Percentiles rank a stretch among this genome's conserved stretches.
phyloP scores from a whole-genome alignment of 2,888 invertebrate genomes.

The Elmis aenea region DNA sequence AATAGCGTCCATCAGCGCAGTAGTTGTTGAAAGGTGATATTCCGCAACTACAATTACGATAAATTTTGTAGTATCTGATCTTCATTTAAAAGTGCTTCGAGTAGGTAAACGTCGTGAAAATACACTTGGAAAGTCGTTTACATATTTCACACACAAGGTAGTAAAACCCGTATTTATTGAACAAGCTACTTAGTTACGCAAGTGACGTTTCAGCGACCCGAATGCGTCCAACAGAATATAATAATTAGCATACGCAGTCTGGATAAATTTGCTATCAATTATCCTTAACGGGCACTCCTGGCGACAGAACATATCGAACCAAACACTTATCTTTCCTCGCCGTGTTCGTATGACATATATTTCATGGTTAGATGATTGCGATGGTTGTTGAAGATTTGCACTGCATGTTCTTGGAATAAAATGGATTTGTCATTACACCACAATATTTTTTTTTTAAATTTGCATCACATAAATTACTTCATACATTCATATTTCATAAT shows the following conservation, averaged over 20 bases:
- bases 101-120: too few relatives aligned
- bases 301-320: slow-evolving; percentile 35
- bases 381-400: slow-evolving; percentile 30
- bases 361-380: slow-evolving; percentile 32
- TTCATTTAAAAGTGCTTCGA: too few relatives aligned
- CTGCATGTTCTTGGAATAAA: slow-evolving; percentile 30
- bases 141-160: too few relatives aligned
- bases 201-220: slow-evolving; percentile 6
- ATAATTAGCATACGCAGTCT: slow-evolving; percentile 31
- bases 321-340: slow-evolving; percentile 34
- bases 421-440: slow-evolving; percentile 27
- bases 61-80: too few relatives aligned
- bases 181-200: slow-evolving; percentile 18
- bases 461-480: too few relatives aligned
- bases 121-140: too few relatives aligned
- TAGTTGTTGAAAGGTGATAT: too few relatives aligned
- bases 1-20: too few relatives aligned
- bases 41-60: too few relatives aligned
- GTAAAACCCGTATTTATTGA: slow-evolving; percentile 9
- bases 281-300: slow-evolving; percentile 35
- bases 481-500: too few relatives aligned
- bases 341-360: slow-evolving; percentile 32
- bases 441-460: too few relatives aligned
- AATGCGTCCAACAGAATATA: slow-evolving; percentile 17
- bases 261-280: slow-evolving; percentile 37